Conservation (phyloP, 2,113 vertebrate genomes). For the Cervus canadensis region DNA sequence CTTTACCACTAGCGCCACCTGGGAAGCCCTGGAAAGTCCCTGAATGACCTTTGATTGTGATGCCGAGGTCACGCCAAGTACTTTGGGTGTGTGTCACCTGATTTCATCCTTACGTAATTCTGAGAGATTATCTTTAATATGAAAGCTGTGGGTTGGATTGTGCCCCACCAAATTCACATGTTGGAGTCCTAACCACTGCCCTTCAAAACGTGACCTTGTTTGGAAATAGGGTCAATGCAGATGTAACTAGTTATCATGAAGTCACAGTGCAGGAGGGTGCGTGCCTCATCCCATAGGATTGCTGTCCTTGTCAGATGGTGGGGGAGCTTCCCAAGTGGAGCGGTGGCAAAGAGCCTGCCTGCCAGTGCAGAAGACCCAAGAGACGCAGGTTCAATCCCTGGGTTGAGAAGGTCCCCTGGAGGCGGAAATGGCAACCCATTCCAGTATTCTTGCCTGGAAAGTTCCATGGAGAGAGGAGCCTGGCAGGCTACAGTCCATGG, state of each 20-base stretch:
- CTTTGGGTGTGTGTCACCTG: background rate
- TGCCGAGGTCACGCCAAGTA: fast-evolving
- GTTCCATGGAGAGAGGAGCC: background rate
- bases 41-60: background rate
- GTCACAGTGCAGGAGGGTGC: fast-evolving
- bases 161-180: background rate
- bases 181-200: background rate
- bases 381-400: background rate
- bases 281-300: background rate
- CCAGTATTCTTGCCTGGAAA: background rate
- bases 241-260: background rate
- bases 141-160: background rate
- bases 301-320: background rate
- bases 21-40: background rate
- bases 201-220: background rate
- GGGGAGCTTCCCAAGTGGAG: fast-evolving
- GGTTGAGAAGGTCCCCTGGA: background rate
- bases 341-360: background rate
- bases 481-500: background rate
- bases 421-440: background rate
- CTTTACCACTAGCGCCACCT: background rate
- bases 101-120: background rate
- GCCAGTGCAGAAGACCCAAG: background rate
- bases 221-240: background rate
- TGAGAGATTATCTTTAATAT: background rate